Evolutionary conservation across 2,113 vertebrate species (phyloP).

Genomic region (Pao palembangensis): DNA sequence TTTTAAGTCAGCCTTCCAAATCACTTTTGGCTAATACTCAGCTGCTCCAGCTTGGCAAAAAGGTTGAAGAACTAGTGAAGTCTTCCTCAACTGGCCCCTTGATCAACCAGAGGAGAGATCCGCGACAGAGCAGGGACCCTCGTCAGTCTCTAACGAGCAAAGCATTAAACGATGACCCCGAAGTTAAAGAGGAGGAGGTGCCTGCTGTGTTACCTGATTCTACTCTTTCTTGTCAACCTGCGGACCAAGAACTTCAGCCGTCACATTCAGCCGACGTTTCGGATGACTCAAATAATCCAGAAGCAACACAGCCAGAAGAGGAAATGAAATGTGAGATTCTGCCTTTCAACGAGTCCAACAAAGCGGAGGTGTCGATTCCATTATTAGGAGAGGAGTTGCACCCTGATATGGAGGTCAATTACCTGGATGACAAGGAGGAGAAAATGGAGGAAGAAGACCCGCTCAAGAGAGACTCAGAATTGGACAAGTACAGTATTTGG

Average conservation of each 20-base stretch:
- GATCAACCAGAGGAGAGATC: constrained; percentile 79
- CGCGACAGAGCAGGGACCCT: constrained; percentile 85
- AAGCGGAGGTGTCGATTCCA: constrained; percentile 67
- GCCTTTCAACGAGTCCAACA: constrained; percentile 59
- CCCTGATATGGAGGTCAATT: constrained; percentile 69
- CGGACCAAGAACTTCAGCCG: constrained; percentile 22
- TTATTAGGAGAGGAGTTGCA: constrained; percentile 75
- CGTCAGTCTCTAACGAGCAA: constrained; percentile 73
- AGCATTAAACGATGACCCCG: constrained; percentile 62
- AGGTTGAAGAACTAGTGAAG: constrained; percentile 70
- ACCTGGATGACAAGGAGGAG: constrained; percentile 51
- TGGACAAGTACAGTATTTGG: constrained; percentile 74
- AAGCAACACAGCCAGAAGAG: constrained; percentile 30
- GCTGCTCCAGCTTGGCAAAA: constrained; percentile 80
- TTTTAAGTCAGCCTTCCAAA: constrained; percentile 82
- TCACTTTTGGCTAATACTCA: constrained; percentile 76
- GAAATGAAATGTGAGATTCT: constrained; percentile 45
- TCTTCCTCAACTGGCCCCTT: constrained; percentile 62
- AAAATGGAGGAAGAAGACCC: constrained; percentile 52
- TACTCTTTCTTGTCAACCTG: constrained; percentile 16
- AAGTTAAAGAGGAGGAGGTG: constrained; percentile 54
- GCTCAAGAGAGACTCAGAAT: constrained; percentile 51
- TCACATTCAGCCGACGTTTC: constrained; percentile 20
- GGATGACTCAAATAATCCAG: constrained; percentile 31
- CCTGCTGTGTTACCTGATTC: constrained; percentile 14